Percentiles rank a stretch among this genome's conserved stretches.
Evolutionary conservation across 2,113 vertebrate genomes (phyloP).

Genomic region (Saimiri boliviensis): DNA sequence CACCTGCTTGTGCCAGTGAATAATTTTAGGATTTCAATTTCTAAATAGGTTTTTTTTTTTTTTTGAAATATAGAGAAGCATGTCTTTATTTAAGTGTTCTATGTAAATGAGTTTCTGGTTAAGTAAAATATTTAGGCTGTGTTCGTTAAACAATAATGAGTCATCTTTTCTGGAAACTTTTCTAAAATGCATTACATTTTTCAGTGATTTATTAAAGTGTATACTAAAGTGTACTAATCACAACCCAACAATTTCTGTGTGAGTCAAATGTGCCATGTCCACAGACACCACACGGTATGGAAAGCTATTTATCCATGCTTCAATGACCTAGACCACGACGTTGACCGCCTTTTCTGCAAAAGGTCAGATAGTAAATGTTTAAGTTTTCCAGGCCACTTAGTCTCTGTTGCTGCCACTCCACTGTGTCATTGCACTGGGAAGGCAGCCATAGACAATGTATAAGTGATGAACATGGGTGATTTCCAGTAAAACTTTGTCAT

Average conservation of each 20-base stretch:
- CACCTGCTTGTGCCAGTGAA: conserved; percentile 29
- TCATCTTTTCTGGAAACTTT: background rate
- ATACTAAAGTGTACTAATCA: background rate
- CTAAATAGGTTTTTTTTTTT: background rate
- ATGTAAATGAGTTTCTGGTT: background rate
- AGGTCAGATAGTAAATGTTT: background rate
- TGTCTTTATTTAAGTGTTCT: background rate
- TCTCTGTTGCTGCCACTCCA: background rate
- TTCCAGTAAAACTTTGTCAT: background rate
- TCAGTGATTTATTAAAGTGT: background rate
- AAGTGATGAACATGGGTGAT: background rate
- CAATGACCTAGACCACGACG: background rate
- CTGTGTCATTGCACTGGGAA: background rate
- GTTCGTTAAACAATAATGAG: conserved; percentile 11
- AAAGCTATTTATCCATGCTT: background rate
- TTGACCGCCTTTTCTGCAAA: background rate
- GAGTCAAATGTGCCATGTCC: background rate
- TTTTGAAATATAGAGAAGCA: background rate
- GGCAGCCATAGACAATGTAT: background rate
- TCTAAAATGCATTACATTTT: background rate
- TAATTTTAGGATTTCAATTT: conserved; percentile 46
- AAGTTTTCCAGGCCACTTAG: background rate
- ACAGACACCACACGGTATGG: background rate
- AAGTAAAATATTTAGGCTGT: conserved; percentile 32
- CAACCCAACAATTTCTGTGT: background rate